Evolutionary conservation across 2,113 vertebrate species (phyloP).

Genomic region (Microtus ochrogaster): DNA sequence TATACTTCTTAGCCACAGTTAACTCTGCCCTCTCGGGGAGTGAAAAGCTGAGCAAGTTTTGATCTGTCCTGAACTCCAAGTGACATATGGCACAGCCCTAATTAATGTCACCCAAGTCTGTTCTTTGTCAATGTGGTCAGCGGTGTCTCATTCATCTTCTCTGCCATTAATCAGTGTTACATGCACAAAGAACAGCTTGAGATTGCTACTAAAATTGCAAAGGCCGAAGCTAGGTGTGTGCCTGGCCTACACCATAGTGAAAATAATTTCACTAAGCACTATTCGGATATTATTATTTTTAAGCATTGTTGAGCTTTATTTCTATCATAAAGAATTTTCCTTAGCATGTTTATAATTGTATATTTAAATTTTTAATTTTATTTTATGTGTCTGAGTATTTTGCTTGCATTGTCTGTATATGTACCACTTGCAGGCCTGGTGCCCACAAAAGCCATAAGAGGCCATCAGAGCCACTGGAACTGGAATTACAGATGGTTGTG

Average conservation of each 20-base stretch:
- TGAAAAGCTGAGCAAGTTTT: background rate
- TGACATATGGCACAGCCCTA: background rate
- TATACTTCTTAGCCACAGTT: background rate
- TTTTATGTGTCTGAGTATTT: too few species aligned
- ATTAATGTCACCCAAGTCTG: background rate
- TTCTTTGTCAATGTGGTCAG: background rate
- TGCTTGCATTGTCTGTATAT: too few species aligned
- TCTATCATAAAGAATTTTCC: conserved; percentile 41
- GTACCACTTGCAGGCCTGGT: background rate
- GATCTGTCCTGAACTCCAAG: background rate
- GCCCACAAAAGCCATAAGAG: background rate
- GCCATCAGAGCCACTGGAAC: background rate
- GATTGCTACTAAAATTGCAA: background rate
- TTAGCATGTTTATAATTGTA: conserved; percentile 30
- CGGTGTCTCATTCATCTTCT: background rate
- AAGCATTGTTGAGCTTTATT: conserved; percentile 14
- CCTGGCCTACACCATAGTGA: background rate
- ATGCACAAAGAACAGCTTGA: background rate
- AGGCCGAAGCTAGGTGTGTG: background rate
- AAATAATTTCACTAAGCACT: background rate
- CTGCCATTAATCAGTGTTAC: background rate
- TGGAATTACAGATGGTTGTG: background rate
- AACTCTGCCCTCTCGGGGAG: background rate
- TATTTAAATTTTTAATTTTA: background rate
- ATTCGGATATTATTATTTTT: background rate